A percentile compares a stretch with the other conserved stretches of the same genome.
Evolutionary conservation across 1,140 invertebrate species (phyloP).

Genomic region (Lycorma delicatula): DNA sequence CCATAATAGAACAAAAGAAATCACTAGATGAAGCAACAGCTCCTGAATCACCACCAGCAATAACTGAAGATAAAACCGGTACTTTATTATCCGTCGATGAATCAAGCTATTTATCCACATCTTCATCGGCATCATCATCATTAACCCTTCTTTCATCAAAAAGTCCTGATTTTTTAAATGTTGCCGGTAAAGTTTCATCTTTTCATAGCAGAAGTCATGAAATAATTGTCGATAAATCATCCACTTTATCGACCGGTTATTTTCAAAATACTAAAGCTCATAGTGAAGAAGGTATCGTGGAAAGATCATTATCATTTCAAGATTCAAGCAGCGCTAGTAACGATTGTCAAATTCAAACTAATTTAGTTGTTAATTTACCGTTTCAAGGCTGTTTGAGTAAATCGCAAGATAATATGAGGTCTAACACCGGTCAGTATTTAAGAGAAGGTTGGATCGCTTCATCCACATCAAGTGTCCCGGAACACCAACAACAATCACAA

Average conservation of each 20-base stretch:
- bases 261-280: too few relatives aligned
- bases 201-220: neutral
- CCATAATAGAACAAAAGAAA: too few relatives aligned
- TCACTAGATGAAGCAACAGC: too few relatives aligned
- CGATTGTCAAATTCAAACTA: neutral
- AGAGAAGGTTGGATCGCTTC: neutral
- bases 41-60: too few relatives aligned
- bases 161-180: neutral
- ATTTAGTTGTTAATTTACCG: neutral
- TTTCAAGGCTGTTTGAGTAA: neutral
- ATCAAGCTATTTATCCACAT: too few relatives aligned
- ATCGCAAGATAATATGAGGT: neutral
- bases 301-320: neutral
- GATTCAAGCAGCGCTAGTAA: too few relatives aligned
- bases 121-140: neutral
- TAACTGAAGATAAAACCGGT: too few relatives aligned
- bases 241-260: too few relatives aligned
- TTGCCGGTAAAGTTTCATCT: neutral
- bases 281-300: neutral
- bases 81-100: too few relatives aligned
- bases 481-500: conserved; percentile 22
- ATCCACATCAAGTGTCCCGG: neutral
- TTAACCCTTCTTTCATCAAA: neutral
- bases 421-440: neutral
- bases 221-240: neutral